Conservation (phyloP, 92 coral and sea anemone genomes). For the Epizoanthus scotinus region DNA sequence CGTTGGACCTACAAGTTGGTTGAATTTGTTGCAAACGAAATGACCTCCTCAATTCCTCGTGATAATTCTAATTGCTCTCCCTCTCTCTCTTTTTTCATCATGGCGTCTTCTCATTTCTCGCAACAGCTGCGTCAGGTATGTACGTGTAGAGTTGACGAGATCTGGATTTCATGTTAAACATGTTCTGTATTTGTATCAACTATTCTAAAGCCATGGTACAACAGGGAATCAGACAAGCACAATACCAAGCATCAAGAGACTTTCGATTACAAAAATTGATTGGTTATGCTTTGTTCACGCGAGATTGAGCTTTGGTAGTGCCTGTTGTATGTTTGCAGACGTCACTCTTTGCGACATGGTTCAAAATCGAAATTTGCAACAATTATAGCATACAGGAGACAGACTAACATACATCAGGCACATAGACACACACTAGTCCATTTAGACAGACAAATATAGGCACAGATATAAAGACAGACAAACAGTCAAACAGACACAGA, state of each 20-base stretch:
- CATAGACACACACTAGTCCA: not conserved
- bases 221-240: too few species aligned
- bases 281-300: too few species aligned
- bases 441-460: not conserved
- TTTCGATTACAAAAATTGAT: too few species aligned
- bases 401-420: not conserved
- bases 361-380: not conserved
- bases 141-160: not conserved
- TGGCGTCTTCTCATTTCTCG: not conserved
- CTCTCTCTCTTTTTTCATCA: not conserved
- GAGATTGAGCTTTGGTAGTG: too few species aligned
- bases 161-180: not conserved
- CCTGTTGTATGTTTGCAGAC: too few species aligned
- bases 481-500: too few species aligned
- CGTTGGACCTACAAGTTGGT: too few species aligned
- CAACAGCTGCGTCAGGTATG: constrained; percentile 39
- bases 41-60: not conserved
- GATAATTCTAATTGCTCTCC: not conserved
- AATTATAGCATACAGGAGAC: not conserved
- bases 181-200: too few species aligned
- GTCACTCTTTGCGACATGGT: too few species aligned
- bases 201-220: too few species aligned
- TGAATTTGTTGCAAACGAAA: not conserved
- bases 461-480: too few species aligned
- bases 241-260: too few species aligned